Conservation (phyloP, 2,113 vertebrate species). For the Choloepus hoffmanni region DNA sequence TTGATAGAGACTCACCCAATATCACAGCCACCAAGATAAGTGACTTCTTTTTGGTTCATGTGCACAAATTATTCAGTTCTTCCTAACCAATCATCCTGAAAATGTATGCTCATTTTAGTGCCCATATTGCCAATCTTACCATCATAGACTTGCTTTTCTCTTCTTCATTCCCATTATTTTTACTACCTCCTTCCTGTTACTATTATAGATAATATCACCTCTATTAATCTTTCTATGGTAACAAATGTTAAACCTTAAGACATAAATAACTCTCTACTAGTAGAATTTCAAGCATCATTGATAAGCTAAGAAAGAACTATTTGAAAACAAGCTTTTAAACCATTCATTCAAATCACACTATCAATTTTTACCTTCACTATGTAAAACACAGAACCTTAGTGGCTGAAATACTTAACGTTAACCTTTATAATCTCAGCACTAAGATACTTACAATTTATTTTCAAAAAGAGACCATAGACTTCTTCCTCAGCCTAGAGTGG, state of each 20-base stretch:
- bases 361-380: not conserved
- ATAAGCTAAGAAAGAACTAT: not conserved
- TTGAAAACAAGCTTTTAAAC: not conserved
- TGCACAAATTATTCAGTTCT: not conserved
- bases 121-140: not conserved
- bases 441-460: not conserved
- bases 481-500: slow-evolving; percentile 73
- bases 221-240: not conserved
- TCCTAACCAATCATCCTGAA: not conserved
- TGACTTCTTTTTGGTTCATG: not conserved
- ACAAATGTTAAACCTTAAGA: not conserved
- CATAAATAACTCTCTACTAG: not conserved
- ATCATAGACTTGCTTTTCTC: not conserved
- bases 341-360: not conserved
- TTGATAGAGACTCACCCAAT: not conserved
- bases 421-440: not conserved
- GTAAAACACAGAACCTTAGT: not conserved
- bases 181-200: no score
- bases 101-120: not conserved
- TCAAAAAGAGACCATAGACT: slow-evolving; percentile 74
- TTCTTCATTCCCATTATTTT: not conserved
- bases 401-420: not conserved
- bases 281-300: not conserved
- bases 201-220: no score
- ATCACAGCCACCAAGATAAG: not conserved